phyloP scores from a whole-genome alignment of 2,797 vertebrate species.

The Coluber constrictor region DNA sequence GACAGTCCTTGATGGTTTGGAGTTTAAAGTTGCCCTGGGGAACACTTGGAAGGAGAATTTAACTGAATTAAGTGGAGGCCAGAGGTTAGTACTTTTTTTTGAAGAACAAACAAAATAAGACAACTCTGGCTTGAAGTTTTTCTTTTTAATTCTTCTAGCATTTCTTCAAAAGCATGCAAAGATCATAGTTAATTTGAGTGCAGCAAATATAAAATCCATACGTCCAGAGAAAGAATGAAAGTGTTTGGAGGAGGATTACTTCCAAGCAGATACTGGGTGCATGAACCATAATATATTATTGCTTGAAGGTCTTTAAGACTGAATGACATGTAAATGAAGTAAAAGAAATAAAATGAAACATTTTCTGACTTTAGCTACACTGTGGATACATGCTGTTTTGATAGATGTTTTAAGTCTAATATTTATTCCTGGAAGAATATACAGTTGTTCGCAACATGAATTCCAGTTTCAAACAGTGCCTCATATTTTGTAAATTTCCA shows the following conservation, averaged over 20 bases:
- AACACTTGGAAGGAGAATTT: constrained; percentile 97
- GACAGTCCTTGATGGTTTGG: constrained; percentile 81
- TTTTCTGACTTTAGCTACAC: too few relatives aligned
- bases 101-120: not conserved
- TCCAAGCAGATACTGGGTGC: not conserved
- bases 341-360: not conserved
- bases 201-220: not conserved
- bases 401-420: not conserved
- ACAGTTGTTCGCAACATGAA: not conserved
- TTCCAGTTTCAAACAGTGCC: not conserved
- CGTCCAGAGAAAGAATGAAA: not conserved
- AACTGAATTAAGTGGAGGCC: constrained; percentile 94
- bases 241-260: not conserved
- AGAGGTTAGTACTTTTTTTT: constrained; percentile 78
- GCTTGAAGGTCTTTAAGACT: not conserved
- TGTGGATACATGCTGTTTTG: not conserved
- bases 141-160: not conserved
- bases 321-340: not conserved
- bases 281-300: not conserved
- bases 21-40: constrained; percentile 92
- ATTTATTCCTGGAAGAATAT: not conserved
- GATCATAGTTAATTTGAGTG: not conserved
- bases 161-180: not conserved
- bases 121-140: not conserved
- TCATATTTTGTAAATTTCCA: not conserved